phyloP scores from a whole-genome alignment of 1,140 invertebrate species.

The Calephelis nemesis region DNA sequence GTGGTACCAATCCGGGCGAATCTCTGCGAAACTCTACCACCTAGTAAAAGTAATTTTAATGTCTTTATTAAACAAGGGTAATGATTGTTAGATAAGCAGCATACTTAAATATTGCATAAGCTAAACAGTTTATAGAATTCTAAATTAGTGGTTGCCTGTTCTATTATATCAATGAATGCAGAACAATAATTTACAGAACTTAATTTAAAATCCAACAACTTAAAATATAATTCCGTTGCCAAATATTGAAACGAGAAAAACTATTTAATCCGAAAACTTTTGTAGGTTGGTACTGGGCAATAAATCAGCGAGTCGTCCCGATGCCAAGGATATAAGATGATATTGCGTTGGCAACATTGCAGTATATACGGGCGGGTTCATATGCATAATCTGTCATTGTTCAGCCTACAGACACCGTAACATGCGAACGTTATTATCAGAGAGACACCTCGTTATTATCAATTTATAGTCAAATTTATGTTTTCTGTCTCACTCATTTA shows the following conservation, averaged over 20 bases:
- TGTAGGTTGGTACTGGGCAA: slow-evolving; percentile 67
- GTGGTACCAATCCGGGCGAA: too few species aligned
- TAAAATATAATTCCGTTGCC: slow-evolving; percentile 62
- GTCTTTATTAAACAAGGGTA: too few species aligned
- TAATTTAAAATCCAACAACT: slow-evolving; percentile 43
- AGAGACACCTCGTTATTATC: too few species aligned
- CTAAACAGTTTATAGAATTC: too few species aligned
- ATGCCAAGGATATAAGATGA: slow-evolving; percentile 77
- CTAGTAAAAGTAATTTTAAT: too few species aligned
- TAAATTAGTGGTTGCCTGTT: background rate
- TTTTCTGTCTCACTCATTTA: too few species aligned
- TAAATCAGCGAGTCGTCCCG: slow-evolving; percentile 71
- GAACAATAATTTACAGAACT: slow-evolving; percentile 30
- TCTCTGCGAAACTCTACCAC: too few species aligned
- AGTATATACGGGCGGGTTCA: slow-evolving; percentile 37
- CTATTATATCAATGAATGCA: slow-evolving; percentile 13
- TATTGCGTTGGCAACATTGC: slow-evolving; percentile 69
- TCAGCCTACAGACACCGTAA: too few species aligned
- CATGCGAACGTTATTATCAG: too few species aligned
- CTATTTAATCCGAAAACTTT: slow-evolving; percentile 76
- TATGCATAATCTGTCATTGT: slow-evolving; percentile 32
- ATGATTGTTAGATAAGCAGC: too few species aligned
- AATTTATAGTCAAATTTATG: too few species aligned
- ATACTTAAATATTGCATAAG: too few species aligned
- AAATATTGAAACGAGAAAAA: slow-evolving; percentile 74